Evolutionary conservation across 2,113 vertebrate genomes (phyloP), one percentile per base, ranked within the genome.

Genomic region (Tyto alba): DNA sequence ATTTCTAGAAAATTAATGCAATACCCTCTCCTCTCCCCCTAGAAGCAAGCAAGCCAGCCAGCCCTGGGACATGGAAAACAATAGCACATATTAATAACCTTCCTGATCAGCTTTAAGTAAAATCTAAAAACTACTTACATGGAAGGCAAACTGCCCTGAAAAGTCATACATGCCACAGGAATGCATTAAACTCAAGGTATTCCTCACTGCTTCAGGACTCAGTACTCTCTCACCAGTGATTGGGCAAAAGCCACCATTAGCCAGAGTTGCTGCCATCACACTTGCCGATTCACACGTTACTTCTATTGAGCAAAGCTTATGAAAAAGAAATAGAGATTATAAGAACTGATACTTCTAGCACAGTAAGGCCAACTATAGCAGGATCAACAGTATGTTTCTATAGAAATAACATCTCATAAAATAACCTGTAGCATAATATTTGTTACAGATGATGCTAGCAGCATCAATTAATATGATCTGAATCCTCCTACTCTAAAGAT

Each of bases 81-180:
- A n/a, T 1, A 84, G 77, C 59, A 75, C 20, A 90, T 34, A 91
- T 76, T 59, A 88, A 76, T 71, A n/a, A n/a, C n/a, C 76, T 77
- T 52, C 16, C 57, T 57, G 50, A 15, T 48, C 32, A 83, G 76
- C 82, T 75, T 6, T 53, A 92, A 86, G 52, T 17, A 90, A 34
- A n/a, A 92, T 15, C 41, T 43, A 45, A 27, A 30, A 90, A 71
- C 29, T 91, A 99, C 99, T 99, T 96, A 99, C 99, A 45, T 99
- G 99, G 96, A 99, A 99, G 67, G 99, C 99, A 93, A 99, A 99
- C 98, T 99, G 99, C 40, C 99, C 99, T 2, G 99, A 99, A 75
- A 99, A 99, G 98, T 99, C 99, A 93, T 99, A 99, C 99, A 99
- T 99, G 98, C 99, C 99, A 88, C 99, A 99, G 88, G 99, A 99